A percentile compares a stretch with the other conserved stretches of the same genome.
phyloP scores from a whole-genome alignment of 1,140 invertebrate species.

The Platorchestia sp. region DNA sequence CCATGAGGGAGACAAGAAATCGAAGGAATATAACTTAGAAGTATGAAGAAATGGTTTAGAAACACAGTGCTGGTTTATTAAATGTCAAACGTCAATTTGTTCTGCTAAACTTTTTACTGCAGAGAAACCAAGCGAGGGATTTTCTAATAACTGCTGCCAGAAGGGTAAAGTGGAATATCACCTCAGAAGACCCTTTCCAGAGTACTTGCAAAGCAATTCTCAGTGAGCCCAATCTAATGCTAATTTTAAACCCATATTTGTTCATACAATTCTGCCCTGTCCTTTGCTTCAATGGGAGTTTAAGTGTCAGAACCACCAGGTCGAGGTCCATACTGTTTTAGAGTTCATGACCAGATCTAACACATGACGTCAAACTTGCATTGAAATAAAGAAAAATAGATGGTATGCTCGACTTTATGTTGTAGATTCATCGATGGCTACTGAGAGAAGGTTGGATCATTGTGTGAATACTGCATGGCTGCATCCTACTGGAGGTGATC shows the following conservation, averaged over 20 bases:
- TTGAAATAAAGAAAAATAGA: background rate
- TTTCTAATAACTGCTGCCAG: background rate
- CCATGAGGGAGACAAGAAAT: slow-evolving; percentile 12
- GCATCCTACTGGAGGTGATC: background rate
- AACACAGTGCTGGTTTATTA: background rate
- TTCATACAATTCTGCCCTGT: background rate
- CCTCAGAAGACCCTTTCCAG: background rate
- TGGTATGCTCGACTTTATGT: slow-evolving; percentile 12
- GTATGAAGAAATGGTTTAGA: slow-evolving; percentile 7
- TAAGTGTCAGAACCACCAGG: background rate
- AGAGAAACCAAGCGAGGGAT: background rate
- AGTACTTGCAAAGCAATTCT: background rate
- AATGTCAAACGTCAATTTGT: background rate
- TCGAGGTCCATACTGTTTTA: slow-evolving; percentile 7
- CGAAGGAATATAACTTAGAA: background rate
- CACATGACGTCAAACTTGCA: background rate
- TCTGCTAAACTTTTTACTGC: background rate
- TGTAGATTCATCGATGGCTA: background rate
- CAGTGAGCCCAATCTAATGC: background rate
- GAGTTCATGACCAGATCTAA: background rate
- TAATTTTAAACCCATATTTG: background rate
- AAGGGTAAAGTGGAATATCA: background rate
- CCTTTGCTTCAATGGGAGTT: slow-evolving; percentile 14
- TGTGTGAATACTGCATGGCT: background rate
- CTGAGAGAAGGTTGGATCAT: background rate